phyloP scores from a whole-genome alignment of 2,113 vertebrate species.

The Cynopterus brachyotis region DNA sequence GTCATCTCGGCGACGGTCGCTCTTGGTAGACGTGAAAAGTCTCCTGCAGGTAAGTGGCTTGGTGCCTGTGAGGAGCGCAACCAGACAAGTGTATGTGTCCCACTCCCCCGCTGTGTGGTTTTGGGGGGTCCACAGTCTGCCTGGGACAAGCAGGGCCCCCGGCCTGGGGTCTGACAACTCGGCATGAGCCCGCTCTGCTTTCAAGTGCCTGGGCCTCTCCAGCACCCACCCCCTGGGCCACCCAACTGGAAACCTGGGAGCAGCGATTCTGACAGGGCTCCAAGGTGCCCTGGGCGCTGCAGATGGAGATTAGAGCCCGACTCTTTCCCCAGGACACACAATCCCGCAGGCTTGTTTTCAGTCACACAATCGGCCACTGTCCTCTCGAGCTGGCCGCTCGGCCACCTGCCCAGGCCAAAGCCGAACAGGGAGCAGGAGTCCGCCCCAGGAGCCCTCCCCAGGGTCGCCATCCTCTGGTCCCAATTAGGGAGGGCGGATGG shows the following conservation, averaged over 20 bases:
- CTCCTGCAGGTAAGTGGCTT: neutral
- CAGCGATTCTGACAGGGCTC: constrained; percentile 82
- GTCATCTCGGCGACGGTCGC: neutral
- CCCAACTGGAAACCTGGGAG: constrained; percentile 84
- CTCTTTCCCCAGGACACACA: constrained; percentile 81
- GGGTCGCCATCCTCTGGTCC: neutral
- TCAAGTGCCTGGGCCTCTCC: constrained; percentile 72
- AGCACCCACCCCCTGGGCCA: constrained; percentile 70
- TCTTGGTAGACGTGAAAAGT: neutral
- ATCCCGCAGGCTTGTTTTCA: constrained; percentile 83
- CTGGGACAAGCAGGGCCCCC: neutral
- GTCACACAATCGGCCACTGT: constrained; percentile 85
- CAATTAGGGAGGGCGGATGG: neutral
- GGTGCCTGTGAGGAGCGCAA: neutral
- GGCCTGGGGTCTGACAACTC: constrained; percentile 56
- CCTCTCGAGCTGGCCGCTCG: neutral
- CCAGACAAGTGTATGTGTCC: neutral
- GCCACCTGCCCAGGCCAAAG: constrained; percentile 45
- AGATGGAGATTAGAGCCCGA: constrained; percentile 78
- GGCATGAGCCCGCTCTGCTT: constrained; percentile 18
- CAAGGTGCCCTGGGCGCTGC: constrained; percentile 78
- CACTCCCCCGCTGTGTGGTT: neutral
- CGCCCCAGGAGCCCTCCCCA: constrained; percentile 36
- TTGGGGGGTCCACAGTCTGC: neutral
- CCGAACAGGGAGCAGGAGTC: neutral